Conservation (phyloP, 2,113 vertebrate species). For the Thalassarche chlororhynchos region DNA sequence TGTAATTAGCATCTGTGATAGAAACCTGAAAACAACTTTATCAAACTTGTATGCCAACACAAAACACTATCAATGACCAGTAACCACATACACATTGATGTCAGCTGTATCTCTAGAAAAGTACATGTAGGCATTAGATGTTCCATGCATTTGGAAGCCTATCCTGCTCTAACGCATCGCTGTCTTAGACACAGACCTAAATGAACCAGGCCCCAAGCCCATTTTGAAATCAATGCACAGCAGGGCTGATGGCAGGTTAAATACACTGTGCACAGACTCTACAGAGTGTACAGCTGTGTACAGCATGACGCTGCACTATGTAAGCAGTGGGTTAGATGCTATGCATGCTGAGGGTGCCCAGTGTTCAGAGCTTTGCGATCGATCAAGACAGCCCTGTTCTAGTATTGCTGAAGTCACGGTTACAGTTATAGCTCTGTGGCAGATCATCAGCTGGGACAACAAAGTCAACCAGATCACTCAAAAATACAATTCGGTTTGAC, state of each 20-base stretch:
- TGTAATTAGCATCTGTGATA: neutral
- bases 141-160: neutral
- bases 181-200: neutral
- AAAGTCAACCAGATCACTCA: neutral
- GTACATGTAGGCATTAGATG: neutral
- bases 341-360: neutral
- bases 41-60: neutral
- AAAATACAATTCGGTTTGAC: neutral
- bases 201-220: neutral
- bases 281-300: neutral
- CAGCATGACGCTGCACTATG: accelerated
- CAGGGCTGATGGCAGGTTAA: neutral
- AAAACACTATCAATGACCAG: neutral
- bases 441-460: neutral
- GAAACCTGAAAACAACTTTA: neutral
- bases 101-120: neutral
- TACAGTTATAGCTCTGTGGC: neutral
- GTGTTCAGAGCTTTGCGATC: neutral
- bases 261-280: neutral
- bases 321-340: neutral
- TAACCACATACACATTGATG: neutral
- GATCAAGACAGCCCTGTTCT: neutral
- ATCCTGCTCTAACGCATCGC: neutral
- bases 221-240: neutral
- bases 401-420: neutral